These are phyloP conservation scores for Palythoa grandiflora DNA, from an alignment of 92 coral and sea anemone genomes.

Conservation along the genomic window DNA sequence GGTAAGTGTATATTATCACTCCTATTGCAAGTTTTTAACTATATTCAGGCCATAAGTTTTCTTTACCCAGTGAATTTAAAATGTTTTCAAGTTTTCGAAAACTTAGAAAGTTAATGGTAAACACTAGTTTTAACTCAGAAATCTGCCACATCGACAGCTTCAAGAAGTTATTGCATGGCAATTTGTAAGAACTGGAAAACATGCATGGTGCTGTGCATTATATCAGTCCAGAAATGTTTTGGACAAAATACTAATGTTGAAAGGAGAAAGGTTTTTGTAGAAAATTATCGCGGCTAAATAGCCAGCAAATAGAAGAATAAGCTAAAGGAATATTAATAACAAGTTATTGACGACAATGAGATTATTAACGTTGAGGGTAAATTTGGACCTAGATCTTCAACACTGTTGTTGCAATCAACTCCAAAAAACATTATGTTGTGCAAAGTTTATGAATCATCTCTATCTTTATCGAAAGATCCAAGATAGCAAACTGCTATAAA, in stretches of 20 bases:
- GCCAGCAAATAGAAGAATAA: not conserved
- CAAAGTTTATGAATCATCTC: not conserved
- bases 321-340: not conserved
- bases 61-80: too few species aligned
- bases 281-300: too few species aligned
- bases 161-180: too few species aligned
- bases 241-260: not conserved
- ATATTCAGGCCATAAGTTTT: too few species aligned
- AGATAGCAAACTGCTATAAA: not conserved
- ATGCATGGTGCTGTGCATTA: too few species aligned
- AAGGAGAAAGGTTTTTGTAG: not conserved
- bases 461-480: not conserved
- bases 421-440: too few species aligned
- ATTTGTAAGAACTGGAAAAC: too few species aligned
- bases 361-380: not conserved
- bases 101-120: too few species aligned
- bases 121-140: too few species aligned
- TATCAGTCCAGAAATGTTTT: too few species aligned
- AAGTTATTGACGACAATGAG: not conserved
- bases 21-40: not conserved
- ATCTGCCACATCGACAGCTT: too few species aligned
- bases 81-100: too few species aligned
- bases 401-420: not conserved
- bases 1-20: not conserved
- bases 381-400: not conserved